Evolutionary conservation across 1,140 invertebrate genomes (phyloP).

Genomic region (Drosophila azteca): DNA sequence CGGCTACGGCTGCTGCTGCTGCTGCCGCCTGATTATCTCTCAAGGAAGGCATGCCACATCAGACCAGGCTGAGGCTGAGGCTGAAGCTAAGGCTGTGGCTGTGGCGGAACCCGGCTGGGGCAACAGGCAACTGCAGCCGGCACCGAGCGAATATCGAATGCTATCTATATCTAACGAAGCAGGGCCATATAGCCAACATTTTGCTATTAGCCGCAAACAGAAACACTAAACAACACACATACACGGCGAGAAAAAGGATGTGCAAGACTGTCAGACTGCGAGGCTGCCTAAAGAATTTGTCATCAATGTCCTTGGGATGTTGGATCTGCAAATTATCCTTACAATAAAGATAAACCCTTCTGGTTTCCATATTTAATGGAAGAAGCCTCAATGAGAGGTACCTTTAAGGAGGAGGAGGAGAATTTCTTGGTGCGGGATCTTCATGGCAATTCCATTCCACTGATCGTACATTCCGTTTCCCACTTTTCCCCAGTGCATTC

Average conservation of each 20-base stretch:
- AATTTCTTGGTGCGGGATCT: too few relatives aligned
- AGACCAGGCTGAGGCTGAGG: constrained; percentile 4
- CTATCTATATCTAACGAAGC: constrained; percentile 81
- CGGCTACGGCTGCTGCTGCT: constrained; percentile 56
- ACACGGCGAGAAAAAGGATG: constrained; percentile 9
- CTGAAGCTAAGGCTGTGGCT: constrained; percentile 9
- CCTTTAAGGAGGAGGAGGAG: too few relatives aligned
- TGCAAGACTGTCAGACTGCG: not conserved
- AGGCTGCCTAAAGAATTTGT: too few relatives aligned
- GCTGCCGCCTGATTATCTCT: constrained; percentile 74
- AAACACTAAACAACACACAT: constrained; percentile 51
- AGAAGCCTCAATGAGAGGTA: too few relatives aligned
- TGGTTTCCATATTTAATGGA: too few relatives aligned
- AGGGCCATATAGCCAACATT: constrained; percentile 79
- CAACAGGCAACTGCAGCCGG: constrained; percentile 69
- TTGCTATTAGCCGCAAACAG: constrained; percentile 78
- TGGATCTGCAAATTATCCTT: too few relatives aligned
- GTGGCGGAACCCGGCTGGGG: constrained; percentile 1
- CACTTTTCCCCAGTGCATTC: constrained; percentile 27
- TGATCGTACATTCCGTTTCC: too few relatives aligned
- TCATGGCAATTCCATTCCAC: too few relatives aligned
- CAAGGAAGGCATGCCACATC: constrained; percentile 73
- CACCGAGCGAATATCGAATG: constrained; percentile 72
- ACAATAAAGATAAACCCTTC: too few relatives aligned
- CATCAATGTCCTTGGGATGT: too few relatives aligned